Evolutionary conservation across 23 tunicate genomes (phyloP), one percentile per base, ranked within the genome.

Genomic region (Diplosoma virens): DNA sequence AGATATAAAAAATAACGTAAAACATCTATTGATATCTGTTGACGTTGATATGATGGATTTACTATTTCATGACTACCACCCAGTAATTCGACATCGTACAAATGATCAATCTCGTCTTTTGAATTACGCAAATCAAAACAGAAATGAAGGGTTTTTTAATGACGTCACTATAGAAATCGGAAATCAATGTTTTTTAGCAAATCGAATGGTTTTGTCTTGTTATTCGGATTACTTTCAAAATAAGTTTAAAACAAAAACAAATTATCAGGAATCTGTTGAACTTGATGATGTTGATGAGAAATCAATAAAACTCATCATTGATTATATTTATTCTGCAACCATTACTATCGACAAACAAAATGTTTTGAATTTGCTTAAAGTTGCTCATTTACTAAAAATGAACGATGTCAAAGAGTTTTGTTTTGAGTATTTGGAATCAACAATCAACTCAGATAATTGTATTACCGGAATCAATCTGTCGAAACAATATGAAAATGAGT

Each of bases 121-220:
- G 34, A n/a, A 63, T 26, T 63, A 63, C 29, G 69, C 69, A 3
- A 63, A 63, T n/a, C 11, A 63, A 29, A 63, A 63, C 34, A 25
- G 69, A n/a, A 9, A 29, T 30, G 34, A 4, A 6, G 69, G 69
- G 14, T 63, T 24, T 18, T 68, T 68, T 54, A 68, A 68, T 68
- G 75, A 68, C 75, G 25, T 68, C 4, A 36, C 30, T 6, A 68
- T 68, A 4, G 17, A 24, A 11, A 54, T 68, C 30, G 75, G 27
- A 68, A 68, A 34, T 35, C 7, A 36, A 34, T 18, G 7, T 14
- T 68, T 68, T 35, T 29, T 24, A 9, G 75, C 75, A 9, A 68
- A 68, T 25, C 30, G 75, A 33, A 6, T 68, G 23, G 54, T 68
- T 9, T 21, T 68, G 7, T 68, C 75, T 68, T 68, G 75, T 28